phyloP scores from a whole-genome alignment of 1,140 invertebrate genomes.

The Galleria mellonella region DNA sequence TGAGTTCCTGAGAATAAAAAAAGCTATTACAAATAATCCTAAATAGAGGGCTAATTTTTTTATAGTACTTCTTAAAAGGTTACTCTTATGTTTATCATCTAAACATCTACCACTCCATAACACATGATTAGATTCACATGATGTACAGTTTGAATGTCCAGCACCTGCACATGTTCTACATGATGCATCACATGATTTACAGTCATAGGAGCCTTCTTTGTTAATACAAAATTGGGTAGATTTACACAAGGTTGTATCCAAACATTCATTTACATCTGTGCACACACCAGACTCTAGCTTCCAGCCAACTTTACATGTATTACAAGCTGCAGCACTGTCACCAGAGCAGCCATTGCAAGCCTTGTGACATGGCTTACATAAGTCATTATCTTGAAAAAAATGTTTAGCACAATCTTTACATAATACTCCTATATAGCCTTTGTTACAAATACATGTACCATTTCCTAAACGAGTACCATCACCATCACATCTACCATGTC shows the following conservation, averaged over 20 bases:
- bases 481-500: constrained; percentile 95
- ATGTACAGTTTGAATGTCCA: constrained; percentile 77
- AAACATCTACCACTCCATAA: constrained; percentile 48
- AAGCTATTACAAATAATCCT: constrained; percentile 29
- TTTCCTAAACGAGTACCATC: constrained; percentile 94
- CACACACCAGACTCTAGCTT: constrained; percentile 84
- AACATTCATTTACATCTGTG: constrained; percentile 94
- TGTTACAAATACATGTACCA: constrained; percentile 91
- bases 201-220: constrained; percentile 90
- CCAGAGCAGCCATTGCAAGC: constrained; percentile 90
- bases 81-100: constrained; percentile 26
- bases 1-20: constrained; percentile 34
- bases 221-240: constrained; percentile 93
- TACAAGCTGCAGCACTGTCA: constrained; percentile 86
- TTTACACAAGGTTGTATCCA: constrained; percentile 78
- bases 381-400: constrained; percentile 83
- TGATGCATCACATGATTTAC: constrained; percentile 85
- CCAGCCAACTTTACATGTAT: constrained; percentile 90
- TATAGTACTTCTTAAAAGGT: constrained; percentile 21
- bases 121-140: constrained; percentile 29
- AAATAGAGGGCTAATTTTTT: constrained; percentile 33
- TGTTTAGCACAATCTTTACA: constrained; percentile 88
- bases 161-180: constrained; percentile 90
- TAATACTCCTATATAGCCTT: constrained; percentile 85
- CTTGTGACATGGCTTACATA: constrained; percentile 88